Evolutionary conservation across 2,797 vertebrate genomes (phyloP), one percentile per base, ranked within the genome.

Genomic region (Enteromius mattozi): DNA sequence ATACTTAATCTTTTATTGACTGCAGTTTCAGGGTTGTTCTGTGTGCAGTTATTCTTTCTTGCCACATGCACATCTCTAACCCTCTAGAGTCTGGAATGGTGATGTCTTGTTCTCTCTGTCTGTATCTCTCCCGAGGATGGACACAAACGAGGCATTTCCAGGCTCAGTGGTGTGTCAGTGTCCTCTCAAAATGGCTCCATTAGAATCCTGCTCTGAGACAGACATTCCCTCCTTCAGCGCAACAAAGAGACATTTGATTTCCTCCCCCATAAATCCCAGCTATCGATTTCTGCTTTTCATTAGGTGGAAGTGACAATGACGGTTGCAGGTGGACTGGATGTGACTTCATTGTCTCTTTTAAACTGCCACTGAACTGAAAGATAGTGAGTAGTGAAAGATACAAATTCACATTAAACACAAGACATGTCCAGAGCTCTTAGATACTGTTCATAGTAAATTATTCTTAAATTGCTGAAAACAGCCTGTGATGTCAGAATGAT

Each of bases 251-350:
- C 77, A 51, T 88, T 86, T 86, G 80, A 88, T 88, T 87, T 86
- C 72, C 45, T 86, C 27, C 70, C 37, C 14, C 76, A 86, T 85
- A 86, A 88, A 86, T 88, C 85, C 88, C 86, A 86, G 71, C 86
- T 78, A 92, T 91, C 88, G 92, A 93, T 92, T 92, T 87, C 86
- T 89, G 86, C 85, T 91, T 92, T 92, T 91, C 91, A 91, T 93
- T 93, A 90, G 89, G 85, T 80, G 45, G 80, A 33, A 80, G 83
- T 82, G 72, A 75, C 37, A 70, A 87, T 13, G 86, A 83, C 84
- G 49, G 88, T 89, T 90, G 87, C 87, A 81, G 89, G 88, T 89
- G 80, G 45, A 33, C 83, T 90, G 76, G 86, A 89, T 87, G 89
- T 89, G 82, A 71, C 76, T 63, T 78, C 49, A 81, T 85, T 63